Evolutionary conservation across 2,888 invertebrate genomes (phyloP), one percentile per base, ranked within the genome.

Genomic region (Apeira syringaria): DNA sequence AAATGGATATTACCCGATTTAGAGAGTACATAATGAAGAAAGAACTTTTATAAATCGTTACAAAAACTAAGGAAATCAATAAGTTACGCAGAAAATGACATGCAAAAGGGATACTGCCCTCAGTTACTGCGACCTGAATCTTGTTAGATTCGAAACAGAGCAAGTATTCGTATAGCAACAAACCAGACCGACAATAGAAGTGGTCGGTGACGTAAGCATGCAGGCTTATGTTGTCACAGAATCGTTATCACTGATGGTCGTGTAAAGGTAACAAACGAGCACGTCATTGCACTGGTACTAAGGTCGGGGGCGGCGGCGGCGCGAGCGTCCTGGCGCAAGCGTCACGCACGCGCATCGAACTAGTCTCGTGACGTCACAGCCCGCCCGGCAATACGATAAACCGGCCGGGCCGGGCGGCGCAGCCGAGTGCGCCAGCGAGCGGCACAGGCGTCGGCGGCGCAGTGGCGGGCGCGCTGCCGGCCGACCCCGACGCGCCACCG

Each of bases 291-390:
- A 85, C 68, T 72, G 75, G 68, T 72, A 61, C 65, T 74, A 74
- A 78, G 80, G 82, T 83, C 78, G 81, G 84, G 85, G 85, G 83
- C 80, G 83, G 83, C 71, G 64, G 71, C 72, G 59, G 68, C 72
- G 73, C 74, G 68, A 71, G 75, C 83, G 78, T 82, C 84, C 86
- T 75, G 86, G 76, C 73, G 75, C 81, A 74, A 75, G 71, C 79
- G 82, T 87, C 84, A 86, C 81, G 83, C 85, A 81, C 75, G 74
- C 82, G 72, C 76, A 78, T 87, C 80, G 84, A 87, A 88, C 88
- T 86, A 88, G 88, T 88, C 66, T 85, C 74, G 72, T 88, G 88
- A 88, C 88, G 88, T 88, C 88, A 88, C 80, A 63, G 79, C 79
- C 80, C 70, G 84, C 79, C 83, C 82, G 85, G 87, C 85, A 66